phyloP scores from a whole-genome alignment of 1,140 invertebrate genomes.

The Globodera rostochiensis region DNA sequence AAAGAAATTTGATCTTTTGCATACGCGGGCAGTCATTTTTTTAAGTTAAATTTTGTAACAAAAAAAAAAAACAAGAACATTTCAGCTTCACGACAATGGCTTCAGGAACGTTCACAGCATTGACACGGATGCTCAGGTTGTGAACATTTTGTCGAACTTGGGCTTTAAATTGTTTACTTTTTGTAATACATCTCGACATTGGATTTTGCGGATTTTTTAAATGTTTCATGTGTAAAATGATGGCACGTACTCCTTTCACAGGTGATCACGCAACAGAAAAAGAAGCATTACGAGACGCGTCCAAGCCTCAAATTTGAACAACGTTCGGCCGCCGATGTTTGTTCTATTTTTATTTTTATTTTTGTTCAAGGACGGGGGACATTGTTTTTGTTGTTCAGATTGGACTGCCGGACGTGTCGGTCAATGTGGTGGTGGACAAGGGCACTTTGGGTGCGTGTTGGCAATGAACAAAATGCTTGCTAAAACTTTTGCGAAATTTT shows the following conservation, averaged over 20 bases:
- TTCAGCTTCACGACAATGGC: slow-evolving; percentile 62
- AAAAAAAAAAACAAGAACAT: slow-evolving; percentile 1
- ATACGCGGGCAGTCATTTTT: no score
- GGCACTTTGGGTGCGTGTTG: slow-evolving; percentile 44
- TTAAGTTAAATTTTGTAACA: no score
- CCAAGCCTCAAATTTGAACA: slow-evolving; percentile 45
- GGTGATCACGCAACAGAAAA: slow-evolving; percentile 50
- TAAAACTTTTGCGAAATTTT: no score
- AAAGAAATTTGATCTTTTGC: no score
- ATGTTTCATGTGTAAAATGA: no score
- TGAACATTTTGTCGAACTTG: neutral
- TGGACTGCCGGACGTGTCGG: slow-evolving; percentile 36
- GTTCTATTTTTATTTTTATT: slow-evolving; percentile 12
- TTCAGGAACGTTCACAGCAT: slow-evolving; percentile 55
- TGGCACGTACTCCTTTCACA: neutral
- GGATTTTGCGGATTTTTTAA: no score
- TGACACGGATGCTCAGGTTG: slow-evolving; percentile 48
- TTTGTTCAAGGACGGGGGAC: neutral
- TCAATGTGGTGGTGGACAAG: slow-evolving; percentile 57
- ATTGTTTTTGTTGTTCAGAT: slow-evolving; percentile 29
- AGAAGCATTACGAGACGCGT: slow-evolving; percentile 41
- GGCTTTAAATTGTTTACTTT: no score
- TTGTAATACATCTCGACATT: no score
- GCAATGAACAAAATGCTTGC: neutral
- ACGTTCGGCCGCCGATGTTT: slow-evolving; percentile 50